Percentiles rank a stretch among this genome's conserved stretches.
Evolutionary conservation across 2,797 vertebrate genomes (phyloP).

Genomic region (Liasis olivaceus): DNA sequence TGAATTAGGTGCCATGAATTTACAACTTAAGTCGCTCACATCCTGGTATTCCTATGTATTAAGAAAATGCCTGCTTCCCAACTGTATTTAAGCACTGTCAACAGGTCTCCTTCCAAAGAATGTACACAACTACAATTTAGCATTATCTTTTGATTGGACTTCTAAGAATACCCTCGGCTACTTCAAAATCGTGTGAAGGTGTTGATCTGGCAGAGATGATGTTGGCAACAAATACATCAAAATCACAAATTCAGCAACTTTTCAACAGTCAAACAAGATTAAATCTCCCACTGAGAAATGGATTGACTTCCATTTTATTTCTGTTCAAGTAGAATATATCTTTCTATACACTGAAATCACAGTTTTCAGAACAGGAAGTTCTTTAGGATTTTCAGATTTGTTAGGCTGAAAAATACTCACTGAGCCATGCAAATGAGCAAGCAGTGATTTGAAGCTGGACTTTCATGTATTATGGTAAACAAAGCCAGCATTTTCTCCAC

Average conservation of each 20-base stretch:
- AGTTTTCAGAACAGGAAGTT: neutral
- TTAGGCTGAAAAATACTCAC: neutral
- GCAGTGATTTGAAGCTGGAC: neutral
- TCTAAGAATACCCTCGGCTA: neutral
- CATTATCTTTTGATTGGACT: neutral
- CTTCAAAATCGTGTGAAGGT: neutral
- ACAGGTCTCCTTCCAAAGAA: neutral
- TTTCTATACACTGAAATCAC: neutral
- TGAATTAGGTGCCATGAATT: neutral
- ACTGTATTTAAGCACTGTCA: neutral
- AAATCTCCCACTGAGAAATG: neutral
- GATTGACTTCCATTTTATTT: neutral
- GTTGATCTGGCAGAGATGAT: neutral
- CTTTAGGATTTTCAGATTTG: neutral
- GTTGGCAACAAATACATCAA: neutral
- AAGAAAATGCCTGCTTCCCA: neutral
- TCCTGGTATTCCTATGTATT: neutral
- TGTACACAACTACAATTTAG: neutral
- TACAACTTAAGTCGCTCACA: neutral
- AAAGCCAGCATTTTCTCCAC: neutral
- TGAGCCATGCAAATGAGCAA: neutral
- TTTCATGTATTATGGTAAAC: neutral
- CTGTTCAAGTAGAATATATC: neutral
- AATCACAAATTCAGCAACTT: neutral
- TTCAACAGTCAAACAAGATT: too few species aligned